These are phyloP conservation scores for Tetragonula clypearis DNA, from an alignment of 1,140 invertebrate species.

Conservation along the genomic window DNA sequence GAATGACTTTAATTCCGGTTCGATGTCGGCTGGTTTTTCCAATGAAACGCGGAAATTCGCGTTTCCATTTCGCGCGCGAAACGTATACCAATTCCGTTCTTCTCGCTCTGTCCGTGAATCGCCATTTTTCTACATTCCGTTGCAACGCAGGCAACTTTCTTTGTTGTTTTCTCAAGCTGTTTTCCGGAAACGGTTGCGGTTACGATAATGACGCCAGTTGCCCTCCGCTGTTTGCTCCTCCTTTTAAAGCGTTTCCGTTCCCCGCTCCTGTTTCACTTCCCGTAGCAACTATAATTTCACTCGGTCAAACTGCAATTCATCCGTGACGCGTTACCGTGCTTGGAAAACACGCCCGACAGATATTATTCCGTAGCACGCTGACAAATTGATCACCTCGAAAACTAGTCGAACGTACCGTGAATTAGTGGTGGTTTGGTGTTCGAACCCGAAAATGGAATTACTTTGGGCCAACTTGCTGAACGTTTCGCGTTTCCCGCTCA, in stretches of 20 bases:
- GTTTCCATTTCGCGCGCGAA: slow-evolving; percentile 12
- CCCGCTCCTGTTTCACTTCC: too few relatives aligned
- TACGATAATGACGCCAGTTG: slow-evolving; percentile 41
- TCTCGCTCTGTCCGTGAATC: background rate
- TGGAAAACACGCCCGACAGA: background rate
- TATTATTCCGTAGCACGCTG: too few relatives aligned
- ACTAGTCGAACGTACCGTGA: background rate
- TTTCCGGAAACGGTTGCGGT: slow-evolving; percentile 39
- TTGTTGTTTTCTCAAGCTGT: slow-evolving; percentile 30
- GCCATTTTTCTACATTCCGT: slow-evolving; percentile 16
- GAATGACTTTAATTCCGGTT: slow-evolving; percentile 29
- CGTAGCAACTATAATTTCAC: slow-evolving; percentile 14
- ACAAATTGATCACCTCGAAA: too few relatives aligned
- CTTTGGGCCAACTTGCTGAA: too few relatives aligned
- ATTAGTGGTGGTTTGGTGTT: too few relatives aligned
- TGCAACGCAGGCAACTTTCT: background rate
- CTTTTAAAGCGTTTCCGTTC: background rate
- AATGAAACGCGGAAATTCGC: background rate
- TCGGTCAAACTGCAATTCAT: slow-evolving; percentile 20
- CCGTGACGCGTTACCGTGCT: background rate
- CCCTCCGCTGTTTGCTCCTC: slow-evolving; percentile 3
- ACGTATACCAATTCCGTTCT: background rate
- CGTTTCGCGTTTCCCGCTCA: too few relatives aligned
- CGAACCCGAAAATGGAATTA: too few relatives aligned
- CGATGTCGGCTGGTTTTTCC: background rate